phyloP scores from a whole-genome alignment of 2,888 invertebrate genomes.

The Trichogramma evanescens region DNA sequence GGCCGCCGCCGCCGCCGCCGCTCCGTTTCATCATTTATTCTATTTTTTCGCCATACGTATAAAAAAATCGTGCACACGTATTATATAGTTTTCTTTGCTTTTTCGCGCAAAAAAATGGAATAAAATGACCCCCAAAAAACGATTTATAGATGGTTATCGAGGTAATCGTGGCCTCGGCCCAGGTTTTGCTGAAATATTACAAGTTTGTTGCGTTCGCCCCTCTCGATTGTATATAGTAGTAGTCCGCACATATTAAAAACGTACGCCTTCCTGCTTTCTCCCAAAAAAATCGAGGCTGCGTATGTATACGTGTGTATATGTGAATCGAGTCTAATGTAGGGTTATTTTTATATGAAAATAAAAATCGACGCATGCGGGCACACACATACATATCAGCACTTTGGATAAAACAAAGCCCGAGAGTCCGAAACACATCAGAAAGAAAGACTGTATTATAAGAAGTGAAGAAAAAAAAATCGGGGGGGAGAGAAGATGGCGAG shows the following conservation, averaged over 20 bases:
- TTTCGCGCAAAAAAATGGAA: conserved; percentile 2
- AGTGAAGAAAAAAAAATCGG: neutral
- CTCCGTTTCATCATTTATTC: conserved; percentile 13
- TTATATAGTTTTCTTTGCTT: too few species aligned
- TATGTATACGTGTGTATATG: neutral
- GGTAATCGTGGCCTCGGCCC: conserved; percentile 31
- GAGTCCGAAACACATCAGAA: neutral
- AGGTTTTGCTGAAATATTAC: too few species aligned
- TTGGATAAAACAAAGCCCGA: neutral
- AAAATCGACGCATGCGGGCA: neutral
- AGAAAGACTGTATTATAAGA: neutral
- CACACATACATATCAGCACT: too few species aligned
- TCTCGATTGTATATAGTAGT: too few species aligned
- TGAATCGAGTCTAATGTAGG: conserved; percentile 29
- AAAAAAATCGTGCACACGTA: neutral
- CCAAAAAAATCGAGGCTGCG: too few species aligned
- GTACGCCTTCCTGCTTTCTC: too few species aligned
- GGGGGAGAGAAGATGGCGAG: conserved; percentile 12
- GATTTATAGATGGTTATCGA: conserved; percentile 36
- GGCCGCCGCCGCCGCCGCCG: neutral
- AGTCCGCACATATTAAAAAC: too few species aligned
- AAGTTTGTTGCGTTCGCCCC: too few species aligned
- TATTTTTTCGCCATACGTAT: neutral
- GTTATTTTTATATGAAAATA: conserved; percentile 21
- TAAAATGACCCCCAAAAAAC: neutral